These are phyloP conservation scores for Toxostoma redivivum DNA, from an alignment of 2,113 vertebrate genomes.

Conservation along the genomic window DNA sequence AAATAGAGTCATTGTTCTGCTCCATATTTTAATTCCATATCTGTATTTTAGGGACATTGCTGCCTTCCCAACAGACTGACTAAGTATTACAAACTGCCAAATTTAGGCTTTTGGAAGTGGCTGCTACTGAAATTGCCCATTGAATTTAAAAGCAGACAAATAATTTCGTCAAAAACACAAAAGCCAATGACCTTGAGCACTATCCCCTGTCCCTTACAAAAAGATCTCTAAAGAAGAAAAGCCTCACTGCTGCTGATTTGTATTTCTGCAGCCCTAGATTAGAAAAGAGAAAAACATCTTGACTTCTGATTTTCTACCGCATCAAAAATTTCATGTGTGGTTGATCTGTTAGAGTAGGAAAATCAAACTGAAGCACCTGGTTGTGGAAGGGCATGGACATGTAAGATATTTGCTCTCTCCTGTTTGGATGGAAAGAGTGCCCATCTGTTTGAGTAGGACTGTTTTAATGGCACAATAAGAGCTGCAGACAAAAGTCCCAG, in stretches of 20 bases:
- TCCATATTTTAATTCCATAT: slow-evolving; percentile 50
- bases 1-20: slow-evolving; percentile 50
- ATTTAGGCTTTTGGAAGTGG: slow-evolving; percentile 45
- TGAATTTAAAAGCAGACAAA: slow-evolving; percentile 40
- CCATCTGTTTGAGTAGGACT: neutral
- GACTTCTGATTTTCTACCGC: neutral
- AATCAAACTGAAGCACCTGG: neutral
- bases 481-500: neutral
- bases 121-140: slow-evolving; percentile 41
- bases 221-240: neutral
- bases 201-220: neutral
- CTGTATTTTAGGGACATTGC: slow-evolving; percentile 47
- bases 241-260: neutral
- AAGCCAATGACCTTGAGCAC: slow-evolving; percentile 24
- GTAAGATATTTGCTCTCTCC: neutral
- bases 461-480: neutral
- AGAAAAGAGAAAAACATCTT: neutral
- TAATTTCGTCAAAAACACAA: slow-evolving; percentile 29
- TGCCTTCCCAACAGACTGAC: slow-evolving; percentile 41
- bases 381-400: neutral
- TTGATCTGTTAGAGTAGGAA: neutral
- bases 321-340: neutral
- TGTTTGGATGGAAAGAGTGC: neutral
- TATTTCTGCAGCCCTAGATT: neutral
- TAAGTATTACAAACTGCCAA: slow-evolving; percentile 50